Conservation (phyloP, 2,113 vertebrate species). For the Acrocephalus kingi region DNA sequence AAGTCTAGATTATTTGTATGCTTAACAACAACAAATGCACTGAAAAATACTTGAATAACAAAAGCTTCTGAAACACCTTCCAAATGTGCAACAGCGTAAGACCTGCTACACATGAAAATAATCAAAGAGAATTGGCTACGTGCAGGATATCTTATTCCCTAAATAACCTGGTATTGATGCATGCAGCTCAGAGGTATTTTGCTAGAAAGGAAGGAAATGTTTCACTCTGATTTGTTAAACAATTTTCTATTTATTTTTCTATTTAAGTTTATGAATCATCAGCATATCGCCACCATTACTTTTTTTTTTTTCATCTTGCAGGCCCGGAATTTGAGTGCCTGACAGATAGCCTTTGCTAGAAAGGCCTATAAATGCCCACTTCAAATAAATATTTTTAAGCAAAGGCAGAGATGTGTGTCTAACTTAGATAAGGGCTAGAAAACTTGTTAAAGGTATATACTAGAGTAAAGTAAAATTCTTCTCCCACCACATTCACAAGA, state of each 20-base stretch:
- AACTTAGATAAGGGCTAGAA: conserved; percentile 26
- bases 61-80: neutral
- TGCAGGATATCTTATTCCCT: neutral
- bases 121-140: neutral
- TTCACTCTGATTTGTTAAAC: neutral
- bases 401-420: neutral
- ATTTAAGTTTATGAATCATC: neutral
- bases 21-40: neutral
- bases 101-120: neutral
- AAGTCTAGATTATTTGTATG: neutral
- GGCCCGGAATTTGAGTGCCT: neutral
- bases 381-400: neutral
- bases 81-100: neutral
- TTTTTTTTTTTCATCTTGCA: neutral
- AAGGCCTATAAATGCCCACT: neutral
- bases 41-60: neutral
- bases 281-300: neutral
- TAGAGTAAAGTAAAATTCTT: neutral
- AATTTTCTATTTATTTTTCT: neutral
- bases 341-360: neutral
- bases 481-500: neutral
- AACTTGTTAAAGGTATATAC: neutral
- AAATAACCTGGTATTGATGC: neutral
- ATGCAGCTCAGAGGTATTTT: neutral
- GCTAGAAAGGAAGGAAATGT: neutral